phyloP scores from a whole-genome alignment of 2,797 vertebrate species.

The Tiaroga cobitis region DNA sequence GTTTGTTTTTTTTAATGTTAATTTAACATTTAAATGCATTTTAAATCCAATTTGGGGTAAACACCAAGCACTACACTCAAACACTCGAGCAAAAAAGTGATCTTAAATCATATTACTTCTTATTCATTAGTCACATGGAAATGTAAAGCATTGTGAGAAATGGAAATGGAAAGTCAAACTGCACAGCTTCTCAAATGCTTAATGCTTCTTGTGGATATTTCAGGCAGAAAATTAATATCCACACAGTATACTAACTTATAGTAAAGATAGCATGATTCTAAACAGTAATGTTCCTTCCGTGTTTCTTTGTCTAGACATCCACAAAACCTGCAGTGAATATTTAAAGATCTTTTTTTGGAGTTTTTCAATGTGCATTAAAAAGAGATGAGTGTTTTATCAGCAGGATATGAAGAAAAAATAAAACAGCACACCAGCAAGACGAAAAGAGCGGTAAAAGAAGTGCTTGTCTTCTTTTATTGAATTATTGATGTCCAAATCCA shows the following conservation, averaged over 20 bases:
- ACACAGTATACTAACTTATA: not conserved
- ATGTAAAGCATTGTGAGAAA: not conserved
- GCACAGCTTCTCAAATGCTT: not conserved
- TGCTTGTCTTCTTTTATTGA: constrained; percentile 73
- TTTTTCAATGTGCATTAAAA: constrained; percentile 29
- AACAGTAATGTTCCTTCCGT: not conserved
- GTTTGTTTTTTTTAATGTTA: not conserved
- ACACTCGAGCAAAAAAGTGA: not conserved
- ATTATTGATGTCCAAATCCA: constrained; percentile 76
- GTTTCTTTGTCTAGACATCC: not conserved
- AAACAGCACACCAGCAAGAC: constrained; percentile 50
- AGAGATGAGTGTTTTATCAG: constrained; percentile 44
- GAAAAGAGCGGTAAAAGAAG: constrained; percentile 36
- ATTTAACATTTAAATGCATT: not conserved
- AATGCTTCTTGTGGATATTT: not conserved
- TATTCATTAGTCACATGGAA: not conserved
- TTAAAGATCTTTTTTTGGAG: not conserved
- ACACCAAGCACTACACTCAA: no score
- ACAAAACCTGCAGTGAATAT: not conserved
- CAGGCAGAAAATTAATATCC: not conserved
- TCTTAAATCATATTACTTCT: not conserved
- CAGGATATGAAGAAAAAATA: constrained; percentile 60
- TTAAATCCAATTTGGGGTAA: not conserved
- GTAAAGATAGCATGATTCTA: not conserved
- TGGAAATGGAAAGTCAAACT: not conserved